Evolutionary conservation across 2,113 vertebrate species (phyloP).

Genomic region (Cyanoramphus novaezelandiae): DNA sequence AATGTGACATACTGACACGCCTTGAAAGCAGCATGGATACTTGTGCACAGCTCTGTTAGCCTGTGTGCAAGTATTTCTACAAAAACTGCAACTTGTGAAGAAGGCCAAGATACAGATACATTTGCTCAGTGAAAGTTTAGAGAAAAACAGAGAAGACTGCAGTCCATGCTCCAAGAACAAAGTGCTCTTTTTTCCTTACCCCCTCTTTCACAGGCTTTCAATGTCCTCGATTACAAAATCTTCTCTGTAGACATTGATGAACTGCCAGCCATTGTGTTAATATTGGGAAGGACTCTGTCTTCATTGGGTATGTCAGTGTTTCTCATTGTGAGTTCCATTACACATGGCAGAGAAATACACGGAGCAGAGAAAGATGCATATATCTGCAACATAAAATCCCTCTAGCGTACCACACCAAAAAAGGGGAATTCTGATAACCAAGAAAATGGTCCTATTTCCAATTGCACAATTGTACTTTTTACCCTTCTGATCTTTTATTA

Average conservation of each 20-base stretch:
- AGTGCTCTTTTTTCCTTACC: neutral
- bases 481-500: neutral
- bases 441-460: neutral
- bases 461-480: neutral
- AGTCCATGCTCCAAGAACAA: neutral
- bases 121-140: neutral
- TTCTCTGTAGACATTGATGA: neutral
- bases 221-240: neutral
- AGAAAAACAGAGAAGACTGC: neutral
- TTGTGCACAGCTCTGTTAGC: neutral
- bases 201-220: neutral
- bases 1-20: neutral
- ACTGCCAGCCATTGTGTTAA: neutral
- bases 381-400: neutral
- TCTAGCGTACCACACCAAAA: neutral
- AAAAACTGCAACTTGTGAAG: neutral
- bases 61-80: neutral
- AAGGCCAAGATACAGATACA: neutral
- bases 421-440: neutral
- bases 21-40: neutral
- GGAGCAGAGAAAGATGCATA: neutral
- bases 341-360: neutral
- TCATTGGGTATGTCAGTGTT: neutral
- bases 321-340: neutral
- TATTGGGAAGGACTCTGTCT: neutral